These are phyloP conservation scores for Hypocryptadius cinnamomeus DNA, from an alignment of 2,113 vertebrate species.

Conservation along the genomic window DNA sequence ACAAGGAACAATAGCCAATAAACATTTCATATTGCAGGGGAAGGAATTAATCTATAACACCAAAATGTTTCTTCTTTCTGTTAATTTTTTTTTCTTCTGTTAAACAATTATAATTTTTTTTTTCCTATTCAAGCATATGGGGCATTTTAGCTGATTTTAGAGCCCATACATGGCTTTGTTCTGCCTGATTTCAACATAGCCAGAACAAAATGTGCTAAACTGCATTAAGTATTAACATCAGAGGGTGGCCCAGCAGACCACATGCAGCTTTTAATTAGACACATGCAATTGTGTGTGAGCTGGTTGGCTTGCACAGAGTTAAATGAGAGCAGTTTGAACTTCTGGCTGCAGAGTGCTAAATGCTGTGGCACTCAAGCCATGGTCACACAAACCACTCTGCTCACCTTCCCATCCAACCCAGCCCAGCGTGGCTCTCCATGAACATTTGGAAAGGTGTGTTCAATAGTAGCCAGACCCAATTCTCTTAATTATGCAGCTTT, in stretches of 20 bases:
- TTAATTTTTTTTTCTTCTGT: not conserved
- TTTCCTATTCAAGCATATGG: not conserved
- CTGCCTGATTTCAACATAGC: not conserved
- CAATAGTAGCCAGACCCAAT: slow-evolving; percentile 19
- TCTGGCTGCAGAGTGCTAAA: not conserved
- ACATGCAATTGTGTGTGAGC: not conserved
- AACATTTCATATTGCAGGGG: not conserved
- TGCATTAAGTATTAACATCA: not conserved
- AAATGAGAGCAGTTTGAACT: not conserved
- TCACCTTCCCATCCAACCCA: not conserved
- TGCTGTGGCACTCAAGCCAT: not conserved
- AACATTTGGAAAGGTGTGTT: slow-evolving; percentile 53
- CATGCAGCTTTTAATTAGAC: slow-evolving; percentile 4
- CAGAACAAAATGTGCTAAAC: not conserved
- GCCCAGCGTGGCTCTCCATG: not conserved
- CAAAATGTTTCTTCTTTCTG: not conserved
- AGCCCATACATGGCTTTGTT: not conserved
- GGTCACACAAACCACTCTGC: not conserved
- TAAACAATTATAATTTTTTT: not conserved
- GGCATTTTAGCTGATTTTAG: not conserved
- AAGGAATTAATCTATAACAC: not conserved
- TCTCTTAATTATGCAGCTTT: slow-evolving; percentile 29
- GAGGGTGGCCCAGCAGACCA: not conserved
- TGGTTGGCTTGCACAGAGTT: not conserved
- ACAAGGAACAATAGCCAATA: not conserved